A percentile compares a stretch with the other conserved stretches of the same genome.
Evolutionary conservation across 2,888 invertebrate genomes (phyloP).

Genomic region (Harmothoe impar): DNA sequence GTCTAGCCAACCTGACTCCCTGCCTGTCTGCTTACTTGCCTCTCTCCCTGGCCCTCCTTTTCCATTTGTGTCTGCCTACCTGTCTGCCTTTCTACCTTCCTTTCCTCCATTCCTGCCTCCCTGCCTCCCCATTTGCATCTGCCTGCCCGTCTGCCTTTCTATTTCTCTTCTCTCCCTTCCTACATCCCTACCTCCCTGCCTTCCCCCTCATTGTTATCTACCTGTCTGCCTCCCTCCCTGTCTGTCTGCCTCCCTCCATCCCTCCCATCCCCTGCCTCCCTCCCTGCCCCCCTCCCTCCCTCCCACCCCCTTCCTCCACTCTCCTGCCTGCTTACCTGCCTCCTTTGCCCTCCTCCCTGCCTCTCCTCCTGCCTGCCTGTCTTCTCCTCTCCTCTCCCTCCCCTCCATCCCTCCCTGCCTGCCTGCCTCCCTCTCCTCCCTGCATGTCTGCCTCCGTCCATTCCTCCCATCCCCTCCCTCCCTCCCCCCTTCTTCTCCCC

Average conservation of each 20-base stretch:
- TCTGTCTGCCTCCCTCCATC: background rate
- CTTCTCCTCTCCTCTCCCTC: no score
- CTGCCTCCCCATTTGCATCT: no score
- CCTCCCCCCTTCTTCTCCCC: background rate
- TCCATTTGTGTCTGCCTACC: no score
- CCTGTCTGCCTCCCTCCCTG: background rate
- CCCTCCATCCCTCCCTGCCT: background rate
- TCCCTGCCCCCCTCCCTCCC: background rate
- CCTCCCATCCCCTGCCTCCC: background rate
- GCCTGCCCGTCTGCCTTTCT: no score
- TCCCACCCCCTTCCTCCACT: background rate
- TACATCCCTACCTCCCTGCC: background rate
- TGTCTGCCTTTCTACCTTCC: no score
- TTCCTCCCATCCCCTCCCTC: background rate
- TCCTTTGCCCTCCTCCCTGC: background rate
- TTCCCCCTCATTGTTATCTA: background rate
- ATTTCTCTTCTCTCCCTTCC: background rate
- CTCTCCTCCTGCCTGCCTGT: background rate
- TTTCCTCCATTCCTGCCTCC: no score
- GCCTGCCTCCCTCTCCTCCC: background rate
- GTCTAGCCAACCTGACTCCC: background rate
- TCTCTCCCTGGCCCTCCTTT: background rate
- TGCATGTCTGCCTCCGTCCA: background rate
- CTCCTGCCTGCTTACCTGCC: background rate
- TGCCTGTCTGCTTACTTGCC: background rate